Base-by-base conservation (phyloP, 2,888 invertebrate genomes). In the Lasioglossum leucozonium region DNA sequence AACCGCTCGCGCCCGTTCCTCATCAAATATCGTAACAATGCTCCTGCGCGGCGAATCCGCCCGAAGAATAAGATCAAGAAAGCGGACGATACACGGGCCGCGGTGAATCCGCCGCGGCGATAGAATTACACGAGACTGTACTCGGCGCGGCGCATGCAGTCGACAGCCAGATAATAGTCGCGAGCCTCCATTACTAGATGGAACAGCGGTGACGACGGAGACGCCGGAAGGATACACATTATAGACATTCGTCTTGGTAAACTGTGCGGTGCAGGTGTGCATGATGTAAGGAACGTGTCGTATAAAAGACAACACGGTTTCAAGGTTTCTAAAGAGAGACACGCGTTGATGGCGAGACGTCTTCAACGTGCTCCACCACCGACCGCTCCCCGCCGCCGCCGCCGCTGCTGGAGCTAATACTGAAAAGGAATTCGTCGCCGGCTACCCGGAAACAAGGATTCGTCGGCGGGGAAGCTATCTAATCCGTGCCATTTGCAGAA, bases 401-500 rank as follows among this genome's bases (percentile, higher is more conserved):
- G 26, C 4, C 51, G 47, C n/a, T 16, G 34, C 67, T n/a, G 8
- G 65, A 79, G 58, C 77, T 84, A 78, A 80, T 72, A 75, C 72
- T 73, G 79, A 55, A 77, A 79, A 79, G 81, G 72, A 85, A 87
- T 88, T 87, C 85, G 71, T 81, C 83, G 58, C 55, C 69, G 42
- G 74, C 72, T 80, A 47, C 55, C 76, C 71, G 72, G 71, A 79
- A 81, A 80, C 71, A 79, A 79, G 85, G 77, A 82, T 81, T 67
- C 81, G 76, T 72, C 71, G 55, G 34, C 11, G 62, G 77, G 87
- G 47, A 82, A 79, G 76, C 85, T 74, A 65, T 79, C 82, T 88
- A 88, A 88, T 88, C 88, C 88, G 79, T 79, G 86, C 84, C 88
- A 88, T 88, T 88, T 88, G 81, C 86, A 88, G 88, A 73, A 75